These are phyloP conservation scores for Daubentonia madagascariensis DNA, from an alignment of 2,113 vertebrate species.

Conservation along the genomic window DNA sequence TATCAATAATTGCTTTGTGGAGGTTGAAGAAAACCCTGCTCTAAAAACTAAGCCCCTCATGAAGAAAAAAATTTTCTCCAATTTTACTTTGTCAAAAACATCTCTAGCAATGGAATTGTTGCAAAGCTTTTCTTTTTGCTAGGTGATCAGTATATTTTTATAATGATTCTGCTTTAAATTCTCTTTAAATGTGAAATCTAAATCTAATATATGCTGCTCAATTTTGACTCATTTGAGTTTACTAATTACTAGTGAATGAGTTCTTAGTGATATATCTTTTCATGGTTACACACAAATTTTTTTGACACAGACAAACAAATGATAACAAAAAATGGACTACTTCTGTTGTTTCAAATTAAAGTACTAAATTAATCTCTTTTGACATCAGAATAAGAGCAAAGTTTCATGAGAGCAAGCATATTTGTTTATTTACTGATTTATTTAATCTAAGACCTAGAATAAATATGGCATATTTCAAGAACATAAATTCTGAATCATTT, in stretches of 20 bases:
- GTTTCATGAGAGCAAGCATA: neutral
- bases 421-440: neutral
- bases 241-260: neutral
- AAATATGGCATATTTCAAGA: neutral
- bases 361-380: neutral
- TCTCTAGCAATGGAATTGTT: neutral
- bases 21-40: neutral
- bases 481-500: neutral
- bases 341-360: neutral
- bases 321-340: neutral
- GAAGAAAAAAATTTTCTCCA: neutral
- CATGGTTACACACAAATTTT: neutral
- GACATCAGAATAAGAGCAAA: neutral
- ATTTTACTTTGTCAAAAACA: neutral
- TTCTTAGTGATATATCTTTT: neutral
- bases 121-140: neutral
- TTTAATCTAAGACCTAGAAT: neutral
- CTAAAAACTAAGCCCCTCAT: neutral
- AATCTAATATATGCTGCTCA: neutral
- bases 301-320: neutral
- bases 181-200: neutral
- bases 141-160: neutral
- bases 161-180: neutral
- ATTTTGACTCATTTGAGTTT: neutral
- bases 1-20: constrained; percentile 31